Evolutionary conservation across 1,140 invertebrate genomes (phyloP), one percentile per base, ranked within the genome.

Genomic region (Hypothenemus hampei): DNA sequence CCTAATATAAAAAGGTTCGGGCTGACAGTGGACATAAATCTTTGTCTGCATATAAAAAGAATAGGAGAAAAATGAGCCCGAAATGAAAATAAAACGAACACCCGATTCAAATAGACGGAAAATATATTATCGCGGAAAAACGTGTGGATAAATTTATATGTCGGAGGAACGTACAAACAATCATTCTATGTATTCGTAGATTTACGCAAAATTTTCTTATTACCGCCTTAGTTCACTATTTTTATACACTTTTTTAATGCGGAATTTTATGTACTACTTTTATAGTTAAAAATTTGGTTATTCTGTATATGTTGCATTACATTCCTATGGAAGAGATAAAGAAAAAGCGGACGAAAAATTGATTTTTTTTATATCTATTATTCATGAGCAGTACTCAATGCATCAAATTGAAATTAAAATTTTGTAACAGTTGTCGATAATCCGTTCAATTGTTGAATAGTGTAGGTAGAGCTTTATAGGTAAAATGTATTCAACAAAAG

Each of bases 81-180:
- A 65, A 67, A 69, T 66, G 64, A 67, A 67, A 67, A 67, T 68
- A 67, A 68, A 68, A 68, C 59, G 65, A 66, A 64, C 60, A 58
- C 58, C 56, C 46, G 63, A 67, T 66, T 68, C 65, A 65, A 66
- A 68, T 64, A 62, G 65, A 65, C 65, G 60, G 65, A 65, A 66
- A 65, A 68, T 68, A 66, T 65, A 68, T 66, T 65, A 64, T 65
- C 60, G 60, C 56, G 35, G 39, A 48, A 49, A 62, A 64, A 64
- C 60, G 50, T 65, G 61, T 63, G 59, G 57, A 47, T 39, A 47
- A 46, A 55, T 60, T 59, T 53, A 61, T 59, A 45, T 43, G 51
- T 59, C 50, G 47, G n/a, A n/a, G n/a, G 13, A 26, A 51, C 52
- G 37, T 52, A 48, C 46, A 44, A 37, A 37, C n/a, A 29, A n/a